Evolutionary conservation across 2,797 vertebrate genomes (phyloP).

Genomic region (Brotula barbata): DNA sequence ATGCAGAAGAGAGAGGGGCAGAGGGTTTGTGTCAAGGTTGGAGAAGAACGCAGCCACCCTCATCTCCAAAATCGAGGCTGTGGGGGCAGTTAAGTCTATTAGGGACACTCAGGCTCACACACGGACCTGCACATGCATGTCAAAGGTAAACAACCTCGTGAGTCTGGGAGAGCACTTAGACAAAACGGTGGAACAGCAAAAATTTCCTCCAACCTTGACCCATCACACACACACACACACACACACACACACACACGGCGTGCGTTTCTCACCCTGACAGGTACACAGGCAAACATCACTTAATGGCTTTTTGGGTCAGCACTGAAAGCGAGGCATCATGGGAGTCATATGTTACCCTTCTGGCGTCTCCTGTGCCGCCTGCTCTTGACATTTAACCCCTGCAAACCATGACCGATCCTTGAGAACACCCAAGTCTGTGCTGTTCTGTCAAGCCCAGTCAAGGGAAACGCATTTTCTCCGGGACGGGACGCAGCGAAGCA

Average conservation of each 20-base stretch:
- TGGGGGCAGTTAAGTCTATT: conserved; percentile 39
- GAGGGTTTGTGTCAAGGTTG: conserved; percentile 39
- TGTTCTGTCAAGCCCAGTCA: conserved; percentile 17
- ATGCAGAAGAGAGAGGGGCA: neutral
- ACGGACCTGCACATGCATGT: conserved; percentile 23
- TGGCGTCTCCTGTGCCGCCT: conserved; percentile 63
- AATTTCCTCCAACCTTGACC: conserved; percentile 48
- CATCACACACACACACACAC: conserved; percentile 28
- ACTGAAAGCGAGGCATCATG: conserved; percentile 59
- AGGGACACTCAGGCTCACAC: conserved; percentile 38
- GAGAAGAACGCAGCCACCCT: conserved; percentile 36
- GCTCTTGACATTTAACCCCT: conserved; percentile 67
- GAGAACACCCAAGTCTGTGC: conserved; percentile 21
- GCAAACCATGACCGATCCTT: conserved; percentile 38
- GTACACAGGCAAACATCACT: conserved; percentile 40
- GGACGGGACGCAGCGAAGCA: too few relatives aligned
- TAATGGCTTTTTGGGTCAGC: conserved; percentile 68
- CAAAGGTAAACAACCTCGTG: conserved; percentile 59
- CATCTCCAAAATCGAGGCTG: conserved; percentile 23
- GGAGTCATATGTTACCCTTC: conserved; percentile 68
- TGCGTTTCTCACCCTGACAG: conserved; percentile 45
- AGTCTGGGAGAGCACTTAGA: conserved; percentile 66
- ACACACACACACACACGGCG: conserved; percentile 23
- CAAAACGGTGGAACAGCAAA: conserved; percentile 37
- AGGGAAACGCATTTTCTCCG: neutral